Base-by-base conservation (phyloP, 2,888 invertebrate species). In the Chrysina gloriosa region DNA sequence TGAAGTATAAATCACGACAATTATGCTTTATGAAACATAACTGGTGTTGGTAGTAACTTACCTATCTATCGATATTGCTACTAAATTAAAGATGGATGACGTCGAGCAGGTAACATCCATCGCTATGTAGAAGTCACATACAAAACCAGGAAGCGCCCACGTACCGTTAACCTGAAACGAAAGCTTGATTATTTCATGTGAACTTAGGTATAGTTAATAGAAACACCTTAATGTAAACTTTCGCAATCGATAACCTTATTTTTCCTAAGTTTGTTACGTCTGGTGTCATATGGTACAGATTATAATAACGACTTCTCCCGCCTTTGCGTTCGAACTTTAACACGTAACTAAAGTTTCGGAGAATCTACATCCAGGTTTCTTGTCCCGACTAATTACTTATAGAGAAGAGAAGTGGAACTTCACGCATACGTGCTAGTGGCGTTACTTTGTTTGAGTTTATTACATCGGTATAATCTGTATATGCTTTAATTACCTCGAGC, bases 31-130 rank as follows among this genome's bases (percentile, higher is more conserved):
- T n/a, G n/a, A n/a, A n/a, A n/a, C n/a, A n/a, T n/a, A n/a, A n/a
- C n/a, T n/a, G n/a, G 16, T 19, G n/a, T 34, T 34, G 34, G 1
- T 11, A 58, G 11, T 23, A 65, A 81, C 89, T 88, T 83, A 97
- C 97, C 97, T 94, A 89, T 98, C 97, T 86, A 97, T 94, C 78
- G 96, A 97, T 85, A 98, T 98, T 77, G 97, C 97, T 76, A 97
- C 96, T 82, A 97, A 89, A 87, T 98, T 97, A 87, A 97, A 96
- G 84, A 98, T 98, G 82, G 97, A 97, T 79, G 97, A 97, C 72
- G 97, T 98, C 77, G 97, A 97, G 83, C 96, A 97, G 74, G 94
- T 96, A 80, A 98, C 97, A 85, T 98, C 97, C 92, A 96, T 95
- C 67, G 96, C 97, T 82, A 97, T 96, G 89, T 97, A 98, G 85